A percentile compares a stretch with the other conserved stretches of the same genome.
Evolutionary conservation across 2,797 vertebrate species (phyloP).

Genomic region (Lepus oiostolus): DNA sequence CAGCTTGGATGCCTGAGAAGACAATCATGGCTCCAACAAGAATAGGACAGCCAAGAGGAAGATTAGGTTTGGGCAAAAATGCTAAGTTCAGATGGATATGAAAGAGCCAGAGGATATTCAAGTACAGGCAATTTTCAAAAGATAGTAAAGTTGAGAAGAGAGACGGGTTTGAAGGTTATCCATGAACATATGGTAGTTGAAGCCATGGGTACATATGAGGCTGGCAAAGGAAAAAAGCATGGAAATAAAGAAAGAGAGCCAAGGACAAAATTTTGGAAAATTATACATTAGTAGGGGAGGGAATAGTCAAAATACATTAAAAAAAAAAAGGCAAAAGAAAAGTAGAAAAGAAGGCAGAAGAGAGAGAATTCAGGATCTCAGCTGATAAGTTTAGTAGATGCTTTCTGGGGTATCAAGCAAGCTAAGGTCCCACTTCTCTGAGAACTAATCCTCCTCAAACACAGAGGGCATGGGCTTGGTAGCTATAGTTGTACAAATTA

Average conservation of each 20-base stretch:
- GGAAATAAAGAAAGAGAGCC: background rate
- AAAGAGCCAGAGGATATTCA: conserved; percentile 23
- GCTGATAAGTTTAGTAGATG: conserved; percentile 1
- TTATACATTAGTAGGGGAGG: background rate
- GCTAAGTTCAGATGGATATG: conserved; percentile 37
- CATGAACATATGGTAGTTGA: background rate
- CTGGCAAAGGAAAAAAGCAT: background rate
- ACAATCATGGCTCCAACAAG: background rate
- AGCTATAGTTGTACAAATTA: conserved; percentile 28
- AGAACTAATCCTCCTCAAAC: background rate
- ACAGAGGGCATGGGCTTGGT: background rate
- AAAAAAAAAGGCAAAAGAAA: background rate
- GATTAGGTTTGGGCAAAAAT: conserved; percentile 24
- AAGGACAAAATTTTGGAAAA: conserved; percentile 46
- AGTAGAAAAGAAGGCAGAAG: conserved; percentile 17
- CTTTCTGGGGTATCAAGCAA: background rate
- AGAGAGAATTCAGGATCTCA: conserved; percentile 15
- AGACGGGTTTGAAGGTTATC: background rate
- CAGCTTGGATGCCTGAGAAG: background rate
- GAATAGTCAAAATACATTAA: background rate
- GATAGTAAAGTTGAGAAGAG: conserved; percentile 9
- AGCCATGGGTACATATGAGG: conserved; percentile 27
- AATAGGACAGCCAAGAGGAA: background rate
- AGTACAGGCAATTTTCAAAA: background rate
- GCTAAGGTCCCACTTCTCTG: background rate